A percentile compares a stretch with the other conserved stretches of the same genome.
Evolutionary conservation across 1,140 invertebrate species (phyloP).

Genomic region (Psilanteris sp.): DNA sequence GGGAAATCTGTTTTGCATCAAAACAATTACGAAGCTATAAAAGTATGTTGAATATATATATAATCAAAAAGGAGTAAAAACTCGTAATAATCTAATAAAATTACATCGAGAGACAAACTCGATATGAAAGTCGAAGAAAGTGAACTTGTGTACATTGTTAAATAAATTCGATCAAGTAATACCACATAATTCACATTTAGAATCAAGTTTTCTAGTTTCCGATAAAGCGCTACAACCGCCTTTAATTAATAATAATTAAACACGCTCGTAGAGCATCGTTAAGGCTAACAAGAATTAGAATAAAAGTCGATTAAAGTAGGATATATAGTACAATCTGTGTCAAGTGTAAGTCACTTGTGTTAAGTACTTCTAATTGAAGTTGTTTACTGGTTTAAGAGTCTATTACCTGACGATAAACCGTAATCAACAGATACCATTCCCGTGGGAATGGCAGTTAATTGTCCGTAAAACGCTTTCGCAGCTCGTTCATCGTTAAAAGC

Average conservation of each 20-base stretch:
- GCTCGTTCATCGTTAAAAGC: conserved; percentile 68
- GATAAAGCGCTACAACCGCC: conserved; percentile 8
- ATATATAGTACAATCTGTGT: conserved; percentile 52
- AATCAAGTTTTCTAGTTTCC: conserved; percentile 16
- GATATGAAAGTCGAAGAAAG: conserved; percentile 12
- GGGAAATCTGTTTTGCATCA: too few relatives aligned
- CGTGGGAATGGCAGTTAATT: conserved; percentile 70
- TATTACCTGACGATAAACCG: conserved; percentile 64
- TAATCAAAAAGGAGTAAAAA: too few relatives aligned
- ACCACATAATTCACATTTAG: background rate
- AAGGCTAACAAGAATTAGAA: conserved; percentile 42
- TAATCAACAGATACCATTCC: conserved; percentile 64
- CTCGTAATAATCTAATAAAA: too few relatives aligned
- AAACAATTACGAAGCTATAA: too few relatives aligned
- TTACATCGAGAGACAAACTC: background rate
- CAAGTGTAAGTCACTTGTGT: conserved; percentile 55
- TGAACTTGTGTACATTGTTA: conserved; percentile 3
- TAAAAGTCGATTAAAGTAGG: conserved; percentile 48
- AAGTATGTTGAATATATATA: too few relatives aligned
- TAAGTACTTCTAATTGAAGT: conserved; percentile 65
- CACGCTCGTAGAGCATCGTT: conserved; percentile 4
- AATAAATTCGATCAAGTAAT: conserved; percentile 11
- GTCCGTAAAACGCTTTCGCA: conserved; percentile 61
- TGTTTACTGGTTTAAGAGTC: conserved; percentile 66
- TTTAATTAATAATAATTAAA: conserved; percentile 43